Base-by-base conservation (phyloP, 2,113 vertebrate species). In the Notothenia rossii region DNA sequence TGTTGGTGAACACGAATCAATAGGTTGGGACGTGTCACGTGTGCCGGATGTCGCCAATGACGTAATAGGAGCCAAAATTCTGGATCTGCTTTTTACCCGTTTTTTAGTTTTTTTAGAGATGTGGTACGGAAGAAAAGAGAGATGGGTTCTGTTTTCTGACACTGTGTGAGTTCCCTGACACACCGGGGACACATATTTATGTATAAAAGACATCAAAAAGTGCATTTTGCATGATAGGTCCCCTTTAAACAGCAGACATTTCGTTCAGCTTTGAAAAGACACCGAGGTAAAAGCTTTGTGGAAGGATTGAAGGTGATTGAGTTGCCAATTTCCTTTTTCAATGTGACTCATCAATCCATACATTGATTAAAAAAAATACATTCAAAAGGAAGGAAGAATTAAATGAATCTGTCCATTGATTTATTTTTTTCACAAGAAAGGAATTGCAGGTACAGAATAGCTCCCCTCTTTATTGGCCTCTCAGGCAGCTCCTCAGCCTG, bases 401-500 rank as follows among this genome's bases (percentile, higher is more conserved):
- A 56, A 55, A 76, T 29, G 43, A 13, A 33, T 29, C 15, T 40
- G 10, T 36, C 1, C 11, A 72, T 60, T 10, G 25, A 9, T 45
- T 79, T 8, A 72, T 75, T 7, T 36, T 36, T 20, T 51, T 77
- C 12, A 67, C 10, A 0, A 53, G 43, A 36, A 50, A 33, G 25
- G 65, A 78, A 75, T 69, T 64, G 60, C 40, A 66, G 10, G 43
- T 65, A 77, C 13, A 63, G 46, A 18, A 49, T 29, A 58, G 72
- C 66, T 75, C n/a, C 1, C 55, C 15, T 36, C 76, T 78, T 48
- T 61, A 72, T 81, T 75, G 15, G 43, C 59, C 33, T 72, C 1
- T 5, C 45, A 58, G 17, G 49, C 74, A 67, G 33, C 53, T 77
- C 65, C 25, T 77, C 70, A 36, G 29, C 55, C 49, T 61, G 67